A percentile compares a stretch with the other conserved stretches of the same genome.
phyloP scores from a whole-genome alignment of 2,113 vertebrate genomes.

The Erpornis zantholeuca region DNA sequence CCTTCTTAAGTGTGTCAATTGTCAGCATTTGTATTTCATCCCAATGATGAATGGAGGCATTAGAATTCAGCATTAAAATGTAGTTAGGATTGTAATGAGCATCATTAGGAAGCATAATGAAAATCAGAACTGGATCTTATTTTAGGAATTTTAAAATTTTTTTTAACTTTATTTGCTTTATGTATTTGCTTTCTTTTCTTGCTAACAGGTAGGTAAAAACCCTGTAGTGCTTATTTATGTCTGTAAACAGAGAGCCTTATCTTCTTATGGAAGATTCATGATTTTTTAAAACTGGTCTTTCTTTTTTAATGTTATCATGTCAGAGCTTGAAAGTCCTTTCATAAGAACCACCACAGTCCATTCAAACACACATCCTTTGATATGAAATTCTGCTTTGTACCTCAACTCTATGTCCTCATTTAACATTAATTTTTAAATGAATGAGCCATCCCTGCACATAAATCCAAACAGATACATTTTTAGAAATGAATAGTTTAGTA shows the following conservation, averaged over 20 bases:
- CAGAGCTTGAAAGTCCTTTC: neutral
- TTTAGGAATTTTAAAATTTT: neutral
- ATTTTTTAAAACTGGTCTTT: neutral
- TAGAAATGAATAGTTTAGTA: neutral
- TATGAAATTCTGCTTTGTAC: neutral
- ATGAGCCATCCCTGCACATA: neutral
- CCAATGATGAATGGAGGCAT: constrained; percentile 67
- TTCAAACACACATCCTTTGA: neutral
- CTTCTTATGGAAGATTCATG: neutral
- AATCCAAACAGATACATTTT: neutral
- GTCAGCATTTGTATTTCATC: constrained; percentile 62
- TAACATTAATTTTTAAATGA: neutral
- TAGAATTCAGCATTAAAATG: constrained; percentile 74
- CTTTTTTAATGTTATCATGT: neutral
- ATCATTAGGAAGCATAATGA: constrained; percentile 65
- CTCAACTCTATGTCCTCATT: neutral
- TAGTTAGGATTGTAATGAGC: constrained; percentile 71
- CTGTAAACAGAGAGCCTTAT: neutral
- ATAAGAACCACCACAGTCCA: neutral
- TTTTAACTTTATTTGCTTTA: neutral
- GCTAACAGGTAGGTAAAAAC: neutral
- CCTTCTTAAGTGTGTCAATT: constrained; percentile 56
- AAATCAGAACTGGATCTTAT: constrained; percentile 49
- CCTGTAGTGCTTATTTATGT: neutral
- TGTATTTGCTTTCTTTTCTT: neutral